phyloP scores from a whole-genome alignment of 1,140 invertebrate species.

The Battus philenor region DNA sequence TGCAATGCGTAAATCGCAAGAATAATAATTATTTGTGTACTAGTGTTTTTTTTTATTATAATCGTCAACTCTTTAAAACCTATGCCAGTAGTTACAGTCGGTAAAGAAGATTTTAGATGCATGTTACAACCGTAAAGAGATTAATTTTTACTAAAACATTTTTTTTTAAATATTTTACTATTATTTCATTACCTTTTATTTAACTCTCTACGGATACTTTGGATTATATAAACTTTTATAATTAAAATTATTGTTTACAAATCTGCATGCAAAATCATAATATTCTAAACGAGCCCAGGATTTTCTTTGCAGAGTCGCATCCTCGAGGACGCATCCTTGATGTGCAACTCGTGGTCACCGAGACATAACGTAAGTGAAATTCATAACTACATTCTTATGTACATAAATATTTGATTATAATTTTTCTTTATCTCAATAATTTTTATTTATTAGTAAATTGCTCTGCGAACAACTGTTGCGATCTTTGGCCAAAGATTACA shows the following conservation, averaged over 20 bases:
- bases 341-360: constrained; percentile 93
- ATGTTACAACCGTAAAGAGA: too few species aligned
- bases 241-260: background rate
- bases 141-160: background rate
- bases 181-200: too few species aligned
- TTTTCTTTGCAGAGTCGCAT: constrained; percentile 87
- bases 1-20: too few species aligned
- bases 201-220: too few species aligned
- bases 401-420: background rate
- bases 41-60: too few species aligned
- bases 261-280: constrained; percentile 15
- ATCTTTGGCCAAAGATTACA: constrained; percentile 49
- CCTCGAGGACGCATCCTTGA: constrained; percentile 89
- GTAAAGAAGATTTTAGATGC: too few species aligned
- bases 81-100: too few species aligned
- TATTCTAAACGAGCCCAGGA: constrained; percentile 20
- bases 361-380: constrained; percentile 87
- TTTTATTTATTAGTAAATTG: constrained; percentile 13
- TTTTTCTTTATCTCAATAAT: background rate
- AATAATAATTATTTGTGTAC: too few species aligned
- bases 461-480: constrained; percentile 28
- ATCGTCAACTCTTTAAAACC: too few species aligned
- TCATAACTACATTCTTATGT: background rate
- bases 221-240: background rate
- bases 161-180: background rate